These are phyloP conservation scores for Onthophagus sagittarius DNA, from an alignment of 2,888 invertebrate genomes.

Conservation along the genomic window DNA sequence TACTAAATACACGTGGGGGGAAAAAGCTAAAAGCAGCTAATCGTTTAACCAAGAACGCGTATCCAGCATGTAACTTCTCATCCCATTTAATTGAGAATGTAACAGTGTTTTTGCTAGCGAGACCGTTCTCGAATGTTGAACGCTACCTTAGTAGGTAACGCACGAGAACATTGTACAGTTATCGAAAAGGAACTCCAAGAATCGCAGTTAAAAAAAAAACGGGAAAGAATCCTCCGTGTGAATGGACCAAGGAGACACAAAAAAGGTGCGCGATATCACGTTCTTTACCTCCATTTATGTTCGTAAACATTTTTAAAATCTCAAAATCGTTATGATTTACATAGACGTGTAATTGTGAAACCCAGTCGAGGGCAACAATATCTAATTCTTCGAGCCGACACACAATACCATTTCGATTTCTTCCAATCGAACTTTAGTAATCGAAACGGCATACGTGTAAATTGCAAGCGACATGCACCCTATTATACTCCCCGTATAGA, in stretches of 20 bases:
- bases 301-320: background rate
- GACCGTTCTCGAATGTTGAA: background rate
- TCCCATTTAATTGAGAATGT: background rate
- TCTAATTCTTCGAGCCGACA: background rate
- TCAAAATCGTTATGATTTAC: background rate
- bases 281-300: background rate
- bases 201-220: background rate
- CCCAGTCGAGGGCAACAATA: background rate
- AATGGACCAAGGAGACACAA: background rate
- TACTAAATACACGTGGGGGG: background rate
- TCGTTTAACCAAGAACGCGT: background rate
- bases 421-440: slow-evolving; percentile 2
- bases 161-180: background rate
- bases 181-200: background rate
- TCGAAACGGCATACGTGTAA: background rate
- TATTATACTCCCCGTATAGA: slow-evolving; percentile 1
- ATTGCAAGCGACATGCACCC: slow-evolving; percentile 1
- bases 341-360: background rate
- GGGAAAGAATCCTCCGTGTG: background rate
- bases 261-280: background rate
- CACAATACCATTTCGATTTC: slow-evolving; percentile 1
- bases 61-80: background rate
- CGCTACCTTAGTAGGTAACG: background rate
- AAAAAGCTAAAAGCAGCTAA: background rate
- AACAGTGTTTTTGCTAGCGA: background rate